Conservation (phyloP, 1,140 invertebrate species). For the Microvelia longipes region DNA sequence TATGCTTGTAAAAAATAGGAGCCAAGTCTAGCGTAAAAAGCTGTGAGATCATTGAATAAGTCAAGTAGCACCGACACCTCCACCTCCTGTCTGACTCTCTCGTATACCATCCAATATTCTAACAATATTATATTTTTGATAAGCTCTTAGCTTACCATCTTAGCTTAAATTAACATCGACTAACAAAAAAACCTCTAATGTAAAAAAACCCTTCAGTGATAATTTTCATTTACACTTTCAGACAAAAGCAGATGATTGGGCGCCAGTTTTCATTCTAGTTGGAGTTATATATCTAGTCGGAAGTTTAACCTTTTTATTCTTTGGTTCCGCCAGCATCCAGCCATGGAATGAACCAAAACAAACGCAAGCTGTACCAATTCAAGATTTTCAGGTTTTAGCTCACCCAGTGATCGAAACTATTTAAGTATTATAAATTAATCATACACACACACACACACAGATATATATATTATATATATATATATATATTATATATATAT, state of each 20-base stretch:
- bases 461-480: no score
- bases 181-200: background rate
- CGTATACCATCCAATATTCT: background rate
- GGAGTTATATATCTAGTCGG: slow-evolving; percentile 48
- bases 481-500: no score
- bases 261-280: slow-evolving; percentile 54
- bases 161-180: background rate
- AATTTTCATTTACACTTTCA: slow-evolving; percentile 28
- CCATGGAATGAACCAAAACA: slow-evolving; percentile 43
- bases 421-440: no score
- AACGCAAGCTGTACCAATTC: no score
- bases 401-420: no score
- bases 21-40: no score
- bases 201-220: slow-evolving; percentile 21
- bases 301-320: slow-evolving; percentile 51
- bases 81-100: background rate
- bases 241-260: slow-evolving; percentile 43
- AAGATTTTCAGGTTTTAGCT: no score
- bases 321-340: slow-evolving; percentile 46
- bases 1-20: no score
- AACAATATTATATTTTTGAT: background rate
- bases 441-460: no score
- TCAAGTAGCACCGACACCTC: background rate
- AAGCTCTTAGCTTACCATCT: background rate
- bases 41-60: no score